A percentile compares a stretch with the other conserved stretches of the same genome.
phyloP scores from a whole-genome alignment of 2,113 vertebrate species.

The Paralichthys olivaceus region DNA sequence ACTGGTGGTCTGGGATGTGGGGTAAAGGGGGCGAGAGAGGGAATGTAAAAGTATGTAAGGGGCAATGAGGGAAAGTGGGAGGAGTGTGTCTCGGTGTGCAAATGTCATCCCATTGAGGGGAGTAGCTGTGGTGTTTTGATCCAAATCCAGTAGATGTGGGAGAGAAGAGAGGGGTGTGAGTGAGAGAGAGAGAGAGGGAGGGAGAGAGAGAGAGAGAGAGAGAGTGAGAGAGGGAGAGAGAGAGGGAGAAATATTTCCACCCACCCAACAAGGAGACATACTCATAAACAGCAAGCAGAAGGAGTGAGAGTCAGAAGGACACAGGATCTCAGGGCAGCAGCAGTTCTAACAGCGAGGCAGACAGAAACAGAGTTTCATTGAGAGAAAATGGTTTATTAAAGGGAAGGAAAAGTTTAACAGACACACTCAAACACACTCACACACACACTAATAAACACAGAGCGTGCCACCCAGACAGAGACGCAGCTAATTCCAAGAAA shows the following conservation, averaged over 20 bases:
- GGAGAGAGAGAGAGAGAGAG: constrained; percentile 49
- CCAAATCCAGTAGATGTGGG: constrained; percentile 77
- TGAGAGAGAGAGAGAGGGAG: constrained; percentile 52
- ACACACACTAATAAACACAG: constrained; percentile 52
- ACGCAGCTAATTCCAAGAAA: constrained; percentile 37
- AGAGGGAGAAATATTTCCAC: constrained; percentile 81
- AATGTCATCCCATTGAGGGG: constrained; percentile 76
- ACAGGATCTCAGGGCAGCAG: constrained; percentile 73
- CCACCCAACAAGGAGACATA: constrained; percentile 82
- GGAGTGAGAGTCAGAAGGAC: constrained; percentile 77
- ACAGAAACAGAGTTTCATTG: constrained; percentile 68
- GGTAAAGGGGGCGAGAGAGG: constrained; percentile 33
- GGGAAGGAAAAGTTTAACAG: constrained; percentile 52
- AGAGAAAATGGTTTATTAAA: constrained; percentile 72
- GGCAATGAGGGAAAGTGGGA: constrained; percentile 64
- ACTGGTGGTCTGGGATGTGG: constrained; percentile 67
- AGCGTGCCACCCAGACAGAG: constrained; percentile 46
- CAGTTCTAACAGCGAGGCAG: constrained; percentile 65
- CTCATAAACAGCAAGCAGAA: constrained; percentile 81
- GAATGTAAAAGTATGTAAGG: constrained; percentile 57
- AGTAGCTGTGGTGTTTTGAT: constrained; percentile 80
- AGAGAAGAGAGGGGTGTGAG: constrained; percentile 59
- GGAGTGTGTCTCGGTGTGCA: constrained; percentile 72
- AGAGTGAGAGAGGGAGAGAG: constrained; percentile 58
- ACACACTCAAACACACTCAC: constrained; percentile 45